These are phyloP conservation scores for Pyrocephalus nanus DNA, from an alignment of 2,797 vertebrate genomes.

Conservation along the genomic window DNA sequence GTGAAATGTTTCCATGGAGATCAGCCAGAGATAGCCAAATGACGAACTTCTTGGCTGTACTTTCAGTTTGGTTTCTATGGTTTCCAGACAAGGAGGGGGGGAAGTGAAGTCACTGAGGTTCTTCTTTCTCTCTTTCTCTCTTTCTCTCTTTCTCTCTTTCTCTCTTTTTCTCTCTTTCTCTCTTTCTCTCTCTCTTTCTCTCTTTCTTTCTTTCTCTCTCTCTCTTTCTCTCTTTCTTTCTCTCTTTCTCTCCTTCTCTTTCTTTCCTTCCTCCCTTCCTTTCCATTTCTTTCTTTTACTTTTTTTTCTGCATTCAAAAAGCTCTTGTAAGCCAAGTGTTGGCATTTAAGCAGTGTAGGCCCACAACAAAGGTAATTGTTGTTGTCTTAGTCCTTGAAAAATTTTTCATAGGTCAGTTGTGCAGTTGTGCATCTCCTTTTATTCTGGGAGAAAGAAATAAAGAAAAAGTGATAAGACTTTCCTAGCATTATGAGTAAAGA, in stretches of 20 bases:
- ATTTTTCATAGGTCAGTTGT: background rate
- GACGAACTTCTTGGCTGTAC: conserved; percentile 80
- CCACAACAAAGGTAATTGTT: background rate
- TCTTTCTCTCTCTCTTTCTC: rapidly evolving
- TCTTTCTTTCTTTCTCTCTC: rapidly evolving
- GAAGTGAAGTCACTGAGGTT: conserved; percentile 60
- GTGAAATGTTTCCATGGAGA: conserved; percentile 83
- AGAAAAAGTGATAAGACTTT: background rate
- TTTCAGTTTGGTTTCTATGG: conserved; percentile 81
- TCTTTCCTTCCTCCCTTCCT: background rate
- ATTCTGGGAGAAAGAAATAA: background rate
- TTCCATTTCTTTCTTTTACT: background rate
- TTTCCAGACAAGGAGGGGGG: conserved; percentile 74
- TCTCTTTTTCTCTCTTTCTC: too few relatives aligned
- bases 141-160: too few relatives aligned
- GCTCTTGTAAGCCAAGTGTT: conserved; percentile 56
- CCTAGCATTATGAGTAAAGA: background rate
- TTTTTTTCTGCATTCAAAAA: conserved; percentile 43
- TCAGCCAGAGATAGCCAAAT: conserved; percentile 81
- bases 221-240: rapidly evolving
- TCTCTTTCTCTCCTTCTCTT: rapidly evolving
- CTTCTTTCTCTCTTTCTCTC: background rate
- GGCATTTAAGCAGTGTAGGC: conserved; percentile 29
- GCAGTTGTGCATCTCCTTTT: background rate
- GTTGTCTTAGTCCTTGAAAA: background rate